Evolutionary conservation across 2,888 invertebrate species (phyloP).

Genomic region (Drosophila hawaiiensis): DNA sequence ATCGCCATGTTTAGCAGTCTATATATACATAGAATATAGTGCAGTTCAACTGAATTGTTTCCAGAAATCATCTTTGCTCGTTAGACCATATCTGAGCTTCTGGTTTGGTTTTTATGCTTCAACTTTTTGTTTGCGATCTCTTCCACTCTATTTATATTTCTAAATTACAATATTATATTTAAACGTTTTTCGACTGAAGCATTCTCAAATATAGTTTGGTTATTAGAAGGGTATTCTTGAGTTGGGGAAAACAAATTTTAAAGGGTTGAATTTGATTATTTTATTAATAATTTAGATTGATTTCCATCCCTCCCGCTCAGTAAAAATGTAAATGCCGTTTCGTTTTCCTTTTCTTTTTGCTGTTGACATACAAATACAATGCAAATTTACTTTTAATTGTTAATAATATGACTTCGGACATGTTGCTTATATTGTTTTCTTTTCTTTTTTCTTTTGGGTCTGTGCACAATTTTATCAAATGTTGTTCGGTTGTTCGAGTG

Average conservation of each 20-base stretch:
- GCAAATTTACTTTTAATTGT: constrained; percentile 75
- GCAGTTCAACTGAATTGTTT: neutral
- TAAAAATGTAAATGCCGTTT: constrained; percentile 30
- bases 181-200: neutral
- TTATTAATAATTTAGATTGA: constrained; percentile 11
- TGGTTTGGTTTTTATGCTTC: neutral
- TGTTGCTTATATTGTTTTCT: constrained; percentile 14
- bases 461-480: constrained; percentile 38
- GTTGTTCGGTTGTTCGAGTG: constrained; percentile 42
- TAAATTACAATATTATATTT: neutral
- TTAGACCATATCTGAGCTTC: neutral
- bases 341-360: constrained; percentile 78
- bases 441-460: constrained; percentile 9
- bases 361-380: constrained; percentile 82
- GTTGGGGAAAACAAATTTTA: neutral
- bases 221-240: neutral
- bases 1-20: too few relatives aligned
- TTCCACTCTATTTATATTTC: neutral
- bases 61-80: neutral
- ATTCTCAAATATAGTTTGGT: neutral
- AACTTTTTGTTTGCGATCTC: neutral
- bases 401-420: constrained; percentile 43
- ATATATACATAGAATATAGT: neutral
- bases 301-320: constrained; percentile 2
- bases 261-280: constrained; percentile 34